These are phyloP conservation scores for Dicrostonyx torquatus DNA, from an alignment of 2,797 vertebrate genomes.

Conservation along the genomic window DNA sequence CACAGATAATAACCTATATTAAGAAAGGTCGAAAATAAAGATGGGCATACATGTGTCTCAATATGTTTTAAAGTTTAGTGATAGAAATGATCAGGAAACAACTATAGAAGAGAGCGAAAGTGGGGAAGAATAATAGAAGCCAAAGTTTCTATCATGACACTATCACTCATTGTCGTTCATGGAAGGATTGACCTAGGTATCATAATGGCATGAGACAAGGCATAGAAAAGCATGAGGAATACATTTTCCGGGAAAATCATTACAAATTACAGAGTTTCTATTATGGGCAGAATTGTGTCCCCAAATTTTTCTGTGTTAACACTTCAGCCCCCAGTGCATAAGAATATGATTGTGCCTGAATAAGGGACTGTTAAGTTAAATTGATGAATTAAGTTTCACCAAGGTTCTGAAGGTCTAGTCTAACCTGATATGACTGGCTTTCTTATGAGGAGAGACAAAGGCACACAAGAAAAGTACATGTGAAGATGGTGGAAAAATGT, in stretches of 20 bases:
- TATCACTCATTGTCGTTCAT: neutral
- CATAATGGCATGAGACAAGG: neutral
- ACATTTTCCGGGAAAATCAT: neutral
- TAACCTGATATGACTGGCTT: no score
- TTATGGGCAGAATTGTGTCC: neutral
- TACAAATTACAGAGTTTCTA: neutral
- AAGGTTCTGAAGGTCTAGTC: neutral
- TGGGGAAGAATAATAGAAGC: neutral
- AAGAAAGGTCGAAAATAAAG: neutral
- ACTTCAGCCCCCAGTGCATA: neutral
- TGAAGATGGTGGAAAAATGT: neutral
- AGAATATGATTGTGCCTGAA: neutral
- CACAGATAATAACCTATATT: neutral
- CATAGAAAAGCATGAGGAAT: neutral
- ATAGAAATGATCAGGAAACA: neutral
- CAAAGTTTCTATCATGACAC: neutral
- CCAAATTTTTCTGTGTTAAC: neutral
- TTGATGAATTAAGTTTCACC: neutral
- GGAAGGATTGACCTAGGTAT: neutral
- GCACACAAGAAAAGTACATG: no score
- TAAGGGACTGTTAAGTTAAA: neutral
- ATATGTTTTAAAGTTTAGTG: neutral
- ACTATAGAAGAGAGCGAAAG: neutral
- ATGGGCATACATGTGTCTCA: accelerated
- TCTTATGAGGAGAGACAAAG: neutral